A percentile compares a stretch with the other conserved stretches of the same genome.
These are phyloP conservation scores for Octodonta nipae DNA, from an alignment of 2,888 invertebrate species.

Conservation along the genomic window DNA sequence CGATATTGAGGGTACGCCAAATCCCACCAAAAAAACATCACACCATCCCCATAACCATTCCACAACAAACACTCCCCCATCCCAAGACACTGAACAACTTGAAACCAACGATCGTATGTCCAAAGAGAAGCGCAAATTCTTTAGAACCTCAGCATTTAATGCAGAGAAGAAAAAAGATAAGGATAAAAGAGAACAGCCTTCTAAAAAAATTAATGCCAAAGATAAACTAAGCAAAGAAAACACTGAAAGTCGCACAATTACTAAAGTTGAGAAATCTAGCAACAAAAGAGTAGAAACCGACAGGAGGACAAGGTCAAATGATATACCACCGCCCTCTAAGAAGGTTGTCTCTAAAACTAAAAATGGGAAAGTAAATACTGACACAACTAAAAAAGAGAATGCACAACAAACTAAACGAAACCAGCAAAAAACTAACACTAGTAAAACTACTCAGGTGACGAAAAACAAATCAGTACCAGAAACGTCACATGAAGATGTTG, in stretches of 20 bases:
- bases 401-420: neutral
- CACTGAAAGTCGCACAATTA: slow-evolving; percentile 6
- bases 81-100: slow-evolving; percentile 32
- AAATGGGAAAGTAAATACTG: slow-evolving; percentile 4
- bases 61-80: slow-evolving; percentile 13
- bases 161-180: slow-evolving; percentile 45
- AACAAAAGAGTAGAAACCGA: neutral
- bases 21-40: slow-evolving; percentile 15
- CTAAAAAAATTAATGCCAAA: slow-evolving; percentile 8
- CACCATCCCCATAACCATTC: slow-evolving; percentile 9
- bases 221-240: slow-evolving; percentile 5
- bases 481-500: slow-evolving; percentile 5
- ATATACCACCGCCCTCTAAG: slow-evolving; percentile 5
- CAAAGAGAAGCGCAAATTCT: slow-evolving; percentile 79
- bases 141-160: slow-evolving; percentile 67
- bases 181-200: slow-evolving; percentile 4
- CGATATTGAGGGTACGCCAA: slow-evolving; percentile 36
- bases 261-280: neutral
- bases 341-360: slow-evolving; percentile 7
- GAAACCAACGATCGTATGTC: slow-evolving; percentile 64
- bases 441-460: slow-evolving; percentile 3
- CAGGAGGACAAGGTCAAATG: neutral
- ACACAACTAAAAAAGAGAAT: slow-evolving; percentile 6
- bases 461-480: slow-evolving; percentile 4
- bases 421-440: neutral